These are phyloP conservation scores for Sebastes fasciatus DNA, from an alignment of 2,113 vertebrate species.

Conservation along the genomic window DNA sequence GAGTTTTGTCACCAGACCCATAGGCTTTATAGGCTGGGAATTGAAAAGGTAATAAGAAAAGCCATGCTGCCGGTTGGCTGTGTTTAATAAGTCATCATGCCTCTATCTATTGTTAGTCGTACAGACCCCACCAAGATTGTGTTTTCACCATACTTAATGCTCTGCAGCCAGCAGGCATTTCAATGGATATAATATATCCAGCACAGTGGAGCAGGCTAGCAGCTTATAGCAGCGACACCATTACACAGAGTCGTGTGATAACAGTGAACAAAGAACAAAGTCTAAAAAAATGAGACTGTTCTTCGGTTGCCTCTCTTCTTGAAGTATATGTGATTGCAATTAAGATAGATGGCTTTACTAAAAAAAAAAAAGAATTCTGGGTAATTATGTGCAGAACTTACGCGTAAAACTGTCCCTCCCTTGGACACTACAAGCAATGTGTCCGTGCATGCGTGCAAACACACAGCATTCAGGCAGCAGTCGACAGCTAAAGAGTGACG, in stretches of 20 bases:
- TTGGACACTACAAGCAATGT: conserved; percentile 38
- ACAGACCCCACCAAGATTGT: conserved; percentile 69
- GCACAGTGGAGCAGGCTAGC: conserved; percentile 53
- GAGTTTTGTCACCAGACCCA: conserved; percentile 82
- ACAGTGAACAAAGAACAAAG: conserved; percentile 79
- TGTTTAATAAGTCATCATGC: conserved; percentile 84
- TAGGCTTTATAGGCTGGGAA: conserved; percentile 77
- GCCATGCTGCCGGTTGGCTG: conserved; percentile 78
- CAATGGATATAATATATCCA: conserved; percentile 73
- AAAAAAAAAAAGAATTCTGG: conserved; percentile 42
- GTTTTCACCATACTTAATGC: conserved; percentile 65
- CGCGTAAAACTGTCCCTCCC: conserved; percentile 55
- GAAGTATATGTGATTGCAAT: conserved; percentile 81
- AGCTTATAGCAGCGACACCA: conserved; percentile 72
- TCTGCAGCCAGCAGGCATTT: conserved; percentile 74
- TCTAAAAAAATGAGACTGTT: conserved; percentile 77
- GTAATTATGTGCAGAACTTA: conserved; percentile 73
- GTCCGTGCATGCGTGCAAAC: conserved; percentile 39
- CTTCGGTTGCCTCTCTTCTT: conserved; percentile 68
- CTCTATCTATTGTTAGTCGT: conserved; percentile 80
- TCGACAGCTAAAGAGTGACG: conserved; percentile 68
- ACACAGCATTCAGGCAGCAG: conserved; percentile 46
- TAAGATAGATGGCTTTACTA: conserved; percentile 78
- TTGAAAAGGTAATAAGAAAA: conserved; percentile 83
- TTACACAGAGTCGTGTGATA: conserved; percentile 80